Conservation (phyloP, 23 tunicate genomes). For the Botrylloides violaceus region DNA sequence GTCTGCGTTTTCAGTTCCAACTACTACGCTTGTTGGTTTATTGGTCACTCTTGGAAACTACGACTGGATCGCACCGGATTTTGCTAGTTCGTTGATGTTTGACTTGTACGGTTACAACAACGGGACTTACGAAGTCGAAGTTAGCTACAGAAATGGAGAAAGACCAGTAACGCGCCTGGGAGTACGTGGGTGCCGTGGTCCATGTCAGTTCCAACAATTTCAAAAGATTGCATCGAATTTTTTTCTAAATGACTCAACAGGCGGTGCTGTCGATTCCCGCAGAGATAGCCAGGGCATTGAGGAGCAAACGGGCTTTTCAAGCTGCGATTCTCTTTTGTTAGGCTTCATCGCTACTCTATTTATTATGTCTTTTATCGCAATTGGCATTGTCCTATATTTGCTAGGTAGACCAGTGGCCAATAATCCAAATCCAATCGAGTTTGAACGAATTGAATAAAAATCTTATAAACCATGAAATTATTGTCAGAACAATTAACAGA, state of each 20-base stretch:
- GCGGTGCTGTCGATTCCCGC: too few relatives aligned
- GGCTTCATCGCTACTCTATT: not conserved
- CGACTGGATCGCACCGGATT: not conserved
- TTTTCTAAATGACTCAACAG: too few relatives aligned
- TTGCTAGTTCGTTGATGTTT: not conserved
- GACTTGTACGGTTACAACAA: not conserved
- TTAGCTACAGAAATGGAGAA: not conserved
- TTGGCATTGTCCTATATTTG: not conserved
- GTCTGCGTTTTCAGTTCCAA: not conserved
- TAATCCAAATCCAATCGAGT: too few relatives aligned
- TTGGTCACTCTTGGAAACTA: not conserved
- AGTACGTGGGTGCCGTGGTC: not conserved
- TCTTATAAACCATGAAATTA: too few relatives aligned
- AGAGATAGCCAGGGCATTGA: too few relatives aligned
- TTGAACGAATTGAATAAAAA: too few relatives aligned
- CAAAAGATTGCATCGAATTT: too few relatives aligned
- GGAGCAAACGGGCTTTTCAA: too few relatives aligned
- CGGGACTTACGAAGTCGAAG: not conserved
- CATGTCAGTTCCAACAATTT: too few relatives aligned
- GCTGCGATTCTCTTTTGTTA: not conserved
- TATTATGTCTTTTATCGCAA: not conserved
- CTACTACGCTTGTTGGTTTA: not conserved
- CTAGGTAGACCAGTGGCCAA: not conserved
- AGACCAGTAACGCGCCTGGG: not conserved
- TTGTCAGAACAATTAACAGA: too few relatives aligned